Evolutionary conservation across 2,113 vertebrate species (phyloP).

Genomic region (Puntigrus tetrazona): DNA sequence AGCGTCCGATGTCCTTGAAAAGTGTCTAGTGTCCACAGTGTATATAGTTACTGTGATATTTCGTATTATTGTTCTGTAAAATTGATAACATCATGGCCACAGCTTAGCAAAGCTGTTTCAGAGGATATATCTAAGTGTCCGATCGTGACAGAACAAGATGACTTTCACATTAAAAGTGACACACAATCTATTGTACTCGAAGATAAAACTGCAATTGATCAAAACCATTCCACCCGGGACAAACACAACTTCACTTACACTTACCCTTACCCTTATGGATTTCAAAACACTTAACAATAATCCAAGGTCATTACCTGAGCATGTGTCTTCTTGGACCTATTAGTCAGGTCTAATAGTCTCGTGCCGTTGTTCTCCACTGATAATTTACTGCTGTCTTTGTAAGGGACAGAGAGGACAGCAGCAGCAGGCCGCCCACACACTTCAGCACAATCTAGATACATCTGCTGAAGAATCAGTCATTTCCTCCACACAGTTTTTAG

Average conservation of each 20-base stretch:
- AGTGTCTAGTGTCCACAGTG: not conserved
- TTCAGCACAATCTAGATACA: not conserved
- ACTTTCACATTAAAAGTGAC: not conserved
- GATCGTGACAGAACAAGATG: not conserved
- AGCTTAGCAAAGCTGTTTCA: not conserved
- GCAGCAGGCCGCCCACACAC: slow-evolving; percentile 4
- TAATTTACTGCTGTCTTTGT: not conserved
- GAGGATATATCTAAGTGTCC: not conserved
- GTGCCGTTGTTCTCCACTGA: not conserved
- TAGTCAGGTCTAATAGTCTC: not conserved
- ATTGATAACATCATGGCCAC: not conserved
- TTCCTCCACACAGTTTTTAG: slow-evolving; percentile 10
- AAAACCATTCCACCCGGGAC: not conserved
- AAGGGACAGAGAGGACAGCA: slow-evolving; percentile 15
- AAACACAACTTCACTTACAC: not conserved
- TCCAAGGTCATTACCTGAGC: not conserved
- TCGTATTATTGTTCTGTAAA: not conserved
- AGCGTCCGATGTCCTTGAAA: not conserved
- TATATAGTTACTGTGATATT: not conserved
- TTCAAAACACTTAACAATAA: not conserved
- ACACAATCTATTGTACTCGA: not conserved
- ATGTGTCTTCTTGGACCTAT: not conserved
- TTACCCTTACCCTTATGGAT: not conserved
- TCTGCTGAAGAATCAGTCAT: slow-evolving; percentile 20
- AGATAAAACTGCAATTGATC: not conserved